Evolutionary conservation across 2,797 vertebrate species (phyloP).

Genomic region (Sylvia borin): DNA sequence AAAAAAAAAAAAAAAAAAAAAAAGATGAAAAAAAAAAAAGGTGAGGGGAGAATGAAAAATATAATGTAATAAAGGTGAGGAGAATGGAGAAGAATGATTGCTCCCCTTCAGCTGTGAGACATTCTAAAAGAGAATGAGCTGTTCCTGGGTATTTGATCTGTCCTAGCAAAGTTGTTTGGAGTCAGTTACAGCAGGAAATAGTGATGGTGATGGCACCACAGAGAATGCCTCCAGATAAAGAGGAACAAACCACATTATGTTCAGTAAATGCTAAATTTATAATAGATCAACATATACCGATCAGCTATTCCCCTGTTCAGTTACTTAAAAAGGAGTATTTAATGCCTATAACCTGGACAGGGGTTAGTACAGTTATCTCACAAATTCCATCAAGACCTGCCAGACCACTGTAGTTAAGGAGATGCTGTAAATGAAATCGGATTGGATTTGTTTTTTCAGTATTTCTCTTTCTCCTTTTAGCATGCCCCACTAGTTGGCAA

Average conservation of each 20-base stretch:
- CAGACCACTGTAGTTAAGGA: background rate
- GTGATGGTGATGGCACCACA: background rate
- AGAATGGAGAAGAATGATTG: background rate
- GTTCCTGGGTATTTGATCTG: background rate
- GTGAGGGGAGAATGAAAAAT: background rate
- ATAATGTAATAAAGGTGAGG: too few species aligned
- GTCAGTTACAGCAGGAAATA: background rate
- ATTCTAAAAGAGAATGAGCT: background rate
- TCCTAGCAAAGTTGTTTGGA: background rate
- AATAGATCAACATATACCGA: background rate
- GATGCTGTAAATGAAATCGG: background rate
- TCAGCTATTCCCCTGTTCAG: background rate
- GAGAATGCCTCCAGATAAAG: background rate
- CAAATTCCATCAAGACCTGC: background rate
- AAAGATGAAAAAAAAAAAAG: too few species aligned
- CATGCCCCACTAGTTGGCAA: constrained; percentile 34
- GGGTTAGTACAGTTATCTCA: background rate
- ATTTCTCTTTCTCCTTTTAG: constrained; percentile 7
- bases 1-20: too few species aligned
- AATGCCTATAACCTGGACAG: background rate
- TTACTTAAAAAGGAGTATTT: background rate
- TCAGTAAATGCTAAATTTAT: background rate
- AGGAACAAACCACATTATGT: background rate
- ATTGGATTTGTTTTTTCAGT: background rate
- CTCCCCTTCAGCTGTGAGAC: background rate